Evolutionary conservation across 2,113 vertebrate species (phyloP), one percentile per base, ranked within the genome.

Genomic region (Oreotrochilus melanogaster): DNA sequence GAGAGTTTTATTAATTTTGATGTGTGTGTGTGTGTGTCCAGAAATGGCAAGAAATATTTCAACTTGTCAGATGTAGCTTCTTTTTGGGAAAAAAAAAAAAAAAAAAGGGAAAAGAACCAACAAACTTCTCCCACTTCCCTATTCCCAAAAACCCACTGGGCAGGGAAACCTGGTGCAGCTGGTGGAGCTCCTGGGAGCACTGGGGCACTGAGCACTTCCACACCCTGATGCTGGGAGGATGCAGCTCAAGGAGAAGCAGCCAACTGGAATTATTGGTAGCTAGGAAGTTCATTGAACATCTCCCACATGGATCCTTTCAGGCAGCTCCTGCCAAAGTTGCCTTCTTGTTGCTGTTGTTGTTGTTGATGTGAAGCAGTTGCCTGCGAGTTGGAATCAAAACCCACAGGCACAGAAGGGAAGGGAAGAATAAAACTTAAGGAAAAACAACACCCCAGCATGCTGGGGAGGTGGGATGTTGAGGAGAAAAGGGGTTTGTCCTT

Each of bases 21-120:
- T 24, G 30, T 57, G 65, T 62, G 69, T 69, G 69, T 69, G n/a
- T n/a, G n/a, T n/a, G n/a, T n/a, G 57, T 70, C 80, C 39, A 25
- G 80, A 61, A 60, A n/a, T 0, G 35, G 27, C 60, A 8, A 86
- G 95, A 96, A 96, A 96, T 95, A 95, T 95, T 96, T 95, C 79
- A 95, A 78, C 45, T 54, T 7, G 45, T 6, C 65, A 79, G 90
- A 79, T 87, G 69, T 24, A 92, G 82, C 78, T 94, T 45, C 85
- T 5, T 65, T 87, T 88, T 39, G 39, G 39, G 12, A 12, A 37
- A 39, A 39, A 85, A 14, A 37, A 9, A 9, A 37, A 37, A 85
- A 14, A 18, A 14, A 33, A 58, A 45, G 13, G 78, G 54, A 21
- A 85, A 89, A 91, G 80, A 61, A 87, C 80, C 31, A 79, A 83